Evolutionary conservation across 2,113 vertebrate species (phyloP), one percentile per base, ranked within the genome.

Genomic region (Terrapene triunguis): DNA sequence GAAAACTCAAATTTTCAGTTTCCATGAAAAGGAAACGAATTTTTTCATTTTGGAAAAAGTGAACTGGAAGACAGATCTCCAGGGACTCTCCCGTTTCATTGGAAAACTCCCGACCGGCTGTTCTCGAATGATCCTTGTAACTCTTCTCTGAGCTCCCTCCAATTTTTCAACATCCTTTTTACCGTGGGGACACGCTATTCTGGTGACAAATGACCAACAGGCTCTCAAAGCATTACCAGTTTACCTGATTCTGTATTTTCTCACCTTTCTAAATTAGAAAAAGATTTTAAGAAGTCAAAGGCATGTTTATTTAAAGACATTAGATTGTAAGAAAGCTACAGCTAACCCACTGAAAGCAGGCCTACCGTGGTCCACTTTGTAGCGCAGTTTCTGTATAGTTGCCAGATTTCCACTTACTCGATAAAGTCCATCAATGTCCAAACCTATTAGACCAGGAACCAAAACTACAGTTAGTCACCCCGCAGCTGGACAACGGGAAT

Each of bases 371-470:
- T 99, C 99, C 54, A 99, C 99, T 78, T 99, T 99, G 96, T 98
- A 99, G 95, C 99, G 99, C 74, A 99, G 98, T 79, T 99, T 99
- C 98, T 99, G 99, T 93, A 99, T 99, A 91, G 99, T 98, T 17
- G 99, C 99, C 84, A 99, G 97, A 98, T 99, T 99, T 47, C 99
- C 99, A 4, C 99, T 99, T 95, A 99, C 99, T 93, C 99, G 98
- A 97, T 99, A 99, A 51, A 99, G 98, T 29, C 99, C 99, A 1
- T 99, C 99, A 0, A 99, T 99, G 93, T 99, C 99, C 96, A 99
- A 95, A 94, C 99, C 99, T 99, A 86, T 80, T n/a, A 82, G 82
- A 50, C 9, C 51, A 78, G 0, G 3, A 17, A 16, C 78, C 89
- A 80, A 87, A 76, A 32, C 4, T 47, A 38, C 47, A 2, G 54